Conservation (phyloP, 2,888 invertebrate genomes). For the Ferdinandea cuprea region DNA sequence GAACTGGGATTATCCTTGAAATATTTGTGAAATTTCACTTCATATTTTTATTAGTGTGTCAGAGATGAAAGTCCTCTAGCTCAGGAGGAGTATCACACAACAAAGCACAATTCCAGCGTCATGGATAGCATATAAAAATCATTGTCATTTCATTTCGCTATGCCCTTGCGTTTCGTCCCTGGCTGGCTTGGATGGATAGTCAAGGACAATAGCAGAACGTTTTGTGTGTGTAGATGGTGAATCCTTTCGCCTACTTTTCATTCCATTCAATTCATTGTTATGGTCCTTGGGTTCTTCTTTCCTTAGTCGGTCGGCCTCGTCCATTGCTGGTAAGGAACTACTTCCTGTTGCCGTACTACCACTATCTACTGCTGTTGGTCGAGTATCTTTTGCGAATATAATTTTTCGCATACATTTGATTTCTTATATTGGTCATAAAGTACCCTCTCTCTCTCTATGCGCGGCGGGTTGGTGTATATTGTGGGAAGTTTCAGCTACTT, state of each 20-base stretch:
- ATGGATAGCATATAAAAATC: conserved; percentile 40
- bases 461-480: background rate
- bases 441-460: background rate
- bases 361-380: background rate
- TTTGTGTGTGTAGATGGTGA: background rate
- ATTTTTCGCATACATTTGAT: conserved; percentile 66
- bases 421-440: conserved; percentile 68
- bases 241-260: conserved; percentile 48
- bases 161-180: conserved; percentile 25
- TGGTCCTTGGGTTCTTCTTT: conserved; percentile 1
- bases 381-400: conserved; percentile 41
- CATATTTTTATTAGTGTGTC: conserved; percentile 47
- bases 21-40: conserved; percentile 65
- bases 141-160: conserved; percentile 43
- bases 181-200: conserved; percentile 9
- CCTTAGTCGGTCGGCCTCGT: background rate
- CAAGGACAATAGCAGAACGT: conserved; percentile 12
- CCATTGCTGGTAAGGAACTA: background rate
- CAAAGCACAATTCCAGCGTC: conserved; percentile 6
- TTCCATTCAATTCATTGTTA: conserved; percentile 16
- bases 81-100: conserved; percentile 11
- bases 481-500: conserved; percentile 12
- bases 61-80: conserved; percentile 19
- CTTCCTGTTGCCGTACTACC: conserved; percentile 21
- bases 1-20: conserved; percentile 41